Evolutionary conservation across 2,888 invertebrate genomes (phyloP), one percentile per base, ranked within the genome.

Genomic region (Melieria omissa): DNA sequence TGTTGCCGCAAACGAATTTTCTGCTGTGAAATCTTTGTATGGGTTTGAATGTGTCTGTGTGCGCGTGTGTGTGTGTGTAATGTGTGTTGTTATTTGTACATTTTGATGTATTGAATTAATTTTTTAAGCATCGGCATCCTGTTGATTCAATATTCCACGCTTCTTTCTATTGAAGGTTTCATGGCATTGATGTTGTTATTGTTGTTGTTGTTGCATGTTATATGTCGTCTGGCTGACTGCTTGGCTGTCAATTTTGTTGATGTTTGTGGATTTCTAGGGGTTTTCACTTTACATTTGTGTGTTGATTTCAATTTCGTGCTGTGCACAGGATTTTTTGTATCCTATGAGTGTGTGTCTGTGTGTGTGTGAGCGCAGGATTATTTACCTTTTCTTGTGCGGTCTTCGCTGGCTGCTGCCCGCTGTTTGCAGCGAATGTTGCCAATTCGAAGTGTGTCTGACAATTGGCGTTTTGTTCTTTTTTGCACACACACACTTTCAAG

Each of bases 101-200:
- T 61, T 69, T 72, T 55, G 61, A 49, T 69, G 65, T 46, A 73
- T 71, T 67, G 66, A 67, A 67, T 67, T 67, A 71, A 71, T 67
- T 71, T 64, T 62, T 71, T 71, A 58, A 67, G 58, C 63, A 67
- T 54, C 65, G 54, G 60, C 60, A 70, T 70, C 70, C 63, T 67
- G 71, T 67, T 71, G 71, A 67, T 71, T 63, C 71, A 67, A 67
- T 67, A 65, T 65, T 52, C 70, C 54, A 65, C 10, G 60, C 70
- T 55, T 55, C n/a, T 49, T 61, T 42, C 12, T 52, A 61, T 60
- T 16, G 42, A 44, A 12, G 4, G 14, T 5, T 5, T 41, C 12
- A 49, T n/a, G 42, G 5, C 14, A 44, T 49, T 49, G 42, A 9
- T 5, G 57, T 45, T 44, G 12, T 10, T 47, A 10, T 52, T 42